Conservation (phyloP, 1,140 invertebrate genomes). For the Drosophila bocqueti region DNA sequence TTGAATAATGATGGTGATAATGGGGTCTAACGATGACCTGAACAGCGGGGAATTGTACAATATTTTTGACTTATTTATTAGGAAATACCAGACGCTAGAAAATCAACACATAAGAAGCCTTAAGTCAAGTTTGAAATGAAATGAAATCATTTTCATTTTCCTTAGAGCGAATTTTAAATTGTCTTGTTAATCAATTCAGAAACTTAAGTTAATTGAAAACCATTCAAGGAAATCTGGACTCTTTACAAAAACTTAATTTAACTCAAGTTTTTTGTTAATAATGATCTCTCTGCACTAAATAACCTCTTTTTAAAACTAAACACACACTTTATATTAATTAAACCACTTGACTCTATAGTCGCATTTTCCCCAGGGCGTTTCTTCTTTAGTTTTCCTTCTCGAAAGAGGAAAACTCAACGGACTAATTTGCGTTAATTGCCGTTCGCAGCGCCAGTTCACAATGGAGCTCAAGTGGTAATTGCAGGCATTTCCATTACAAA, state of each 20-base stretch:
- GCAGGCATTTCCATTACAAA: conserved; percentile 62
- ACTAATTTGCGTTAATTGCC: conserved; percentile 59
- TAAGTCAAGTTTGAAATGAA: neutral
- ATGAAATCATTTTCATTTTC: neutral
- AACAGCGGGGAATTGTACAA: conserved; percentile 1
- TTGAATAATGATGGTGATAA: conserved; percentile 29
- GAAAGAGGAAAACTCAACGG: conserved; percentile 24
- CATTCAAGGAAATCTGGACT: neutral
- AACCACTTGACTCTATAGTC: conserved; percentile 27
- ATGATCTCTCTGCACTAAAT: neutral
- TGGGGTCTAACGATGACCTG: conserved; percentile 5
- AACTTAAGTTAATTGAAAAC: neutral
- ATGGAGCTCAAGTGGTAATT: conserved; percentile 63
- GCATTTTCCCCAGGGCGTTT: conserved; percentile 21
- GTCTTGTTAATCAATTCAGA: neutral
- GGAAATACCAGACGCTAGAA: neutral
- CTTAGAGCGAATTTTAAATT: neutral
- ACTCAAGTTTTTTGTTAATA: neutral
- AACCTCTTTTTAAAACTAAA: conserved; percentile 3
- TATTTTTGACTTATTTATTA: conserved; percentile 33
- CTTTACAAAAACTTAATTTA: neutral
- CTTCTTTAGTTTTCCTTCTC: conserved; percentile 11
- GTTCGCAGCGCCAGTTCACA: conserved; percentile 30
- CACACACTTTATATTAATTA: conserved; percentile 30
- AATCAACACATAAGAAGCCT: neutral